Base-by-base conservation (phyloP, 2,888 invertebrate species). In the Xestoiulus laeticollis region DNA sequence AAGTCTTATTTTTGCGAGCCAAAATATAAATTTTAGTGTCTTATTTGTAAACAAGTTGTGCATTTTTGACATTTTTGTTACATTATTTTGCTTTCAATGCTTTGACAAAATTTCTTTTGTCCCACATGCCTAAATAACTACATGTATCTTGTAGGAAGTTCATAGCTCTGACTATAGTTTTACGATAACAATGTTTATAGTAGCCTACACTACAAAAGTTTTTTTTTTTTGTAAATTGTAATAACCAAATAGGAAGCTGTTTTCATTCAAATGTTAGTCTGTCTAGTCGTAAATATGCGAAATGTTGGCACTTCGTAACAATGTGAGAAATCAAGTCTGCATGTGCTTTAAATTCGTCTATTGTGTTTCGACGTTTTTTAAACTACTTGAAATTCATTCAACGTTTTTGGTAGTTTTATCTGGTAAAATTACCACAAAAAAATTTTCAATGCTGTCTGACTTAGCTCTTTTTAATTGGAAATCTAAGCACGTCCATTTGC, bases 71-170 rank as follows among this genome's bases (percentile, higher is more conserved):
- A n/a, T 22, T 6, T 22, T 68, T 68, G 22, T 3, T 1, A 3
- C 5, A n/a, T n/a, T n/a, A n/a, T 22, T 68, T 2, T 68, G 68
- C 8, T 68, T 68, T 68, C 68, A 68, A 68, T 68, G 68, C 68
- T 22, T 68, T n/a, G 22, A 22, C 68, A 68, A 68, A 68, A 68
- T 68, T 68, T 68, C 68, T 68, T 68, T 68, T 68, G 68, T 68
- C 68, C n/a, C n/a, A n/a, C n/a, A 68, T 8, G 68, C 68, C 68
- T 59, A 22, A 68, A 68, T 68, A 22, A 5, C 68, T 68, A 22
- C 68, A 68, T 8, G 22, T 22, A 68, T 22, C 68, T 22, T 68
- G 22, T n/a, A 59, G 68, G 22, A 68, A 68, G 68, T 68, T 68
- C 68, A 68, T 68, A 68, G 68, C 68, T 68, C 68, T 68, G 22